Percentiles rank a stretch among this genome's conserved stretches.
These are phyloP conservation scores for Trachelus troglodyta DNA, from an alignment of 2,888 invertebrate genomes.

Conservation along the genomic window DNA sequence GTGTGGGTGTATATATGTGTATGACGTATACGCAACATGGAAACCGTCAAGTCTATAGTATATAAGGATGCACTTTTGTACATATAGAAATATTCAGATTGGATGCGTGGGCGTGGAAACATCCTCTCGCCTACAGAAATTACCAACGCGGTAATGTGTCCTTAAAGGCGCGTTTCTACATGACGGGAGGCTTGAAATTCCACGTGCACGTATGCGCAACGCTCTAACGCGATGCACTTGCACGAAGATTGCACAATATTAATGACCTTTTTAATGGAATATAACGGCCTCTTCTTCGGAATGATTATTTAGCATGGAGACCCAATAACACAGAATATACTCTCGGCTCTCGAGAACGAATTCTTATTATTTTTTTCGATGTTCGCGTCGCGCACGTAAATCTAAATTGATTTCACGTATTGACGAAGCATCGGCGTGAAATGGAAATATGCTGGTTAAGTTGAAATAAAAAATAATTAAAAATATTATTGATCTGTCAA, in stretches of 20 bases:
- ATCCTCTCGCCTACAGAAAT: not conserved
- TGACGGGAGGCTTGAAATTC: not conserved
- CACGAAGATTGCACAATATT: constrained; percentile 37
- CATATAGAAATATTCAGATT: not conserved
- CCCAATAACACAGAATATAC: constrained; percentile 32
- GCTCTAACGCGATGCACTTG: constrained; percentile 25
- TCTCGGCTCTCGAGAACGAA: not conserved
- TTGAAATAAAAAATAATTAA: not conserved
- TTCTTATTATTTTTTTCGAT: not conserved
- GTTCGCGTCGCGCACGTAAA: not conserved
- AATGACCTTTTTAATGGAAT: constrained; percentile 38
- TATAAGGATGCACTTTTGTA: not conserved
- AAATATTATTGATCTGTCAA: not conserved
- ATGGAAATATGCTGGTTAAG: not conserved
- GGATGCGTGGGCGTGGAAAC: not conserved
- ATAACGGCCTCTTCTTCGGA: constrained; percentile 39
- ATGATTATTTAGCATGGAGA: constrained; percentile 45
- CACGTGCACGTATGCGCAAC: not conserved
- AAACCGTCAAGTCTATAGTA: not conserved
- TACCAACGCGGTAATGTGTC: not conserved
- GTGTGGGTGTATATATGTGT: not conserved
- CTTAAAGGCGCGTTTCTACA: not conserved
- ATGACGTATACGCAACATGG: not conserved
- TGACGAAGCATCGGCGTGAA: not conserved
- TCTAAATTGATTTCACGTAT: not conserved